These are phyloP conservation scores for Sycobia sp. DNA, from an alignment of 1,140 invertebrate genomes.

Conservation along the genomic window DNA sequence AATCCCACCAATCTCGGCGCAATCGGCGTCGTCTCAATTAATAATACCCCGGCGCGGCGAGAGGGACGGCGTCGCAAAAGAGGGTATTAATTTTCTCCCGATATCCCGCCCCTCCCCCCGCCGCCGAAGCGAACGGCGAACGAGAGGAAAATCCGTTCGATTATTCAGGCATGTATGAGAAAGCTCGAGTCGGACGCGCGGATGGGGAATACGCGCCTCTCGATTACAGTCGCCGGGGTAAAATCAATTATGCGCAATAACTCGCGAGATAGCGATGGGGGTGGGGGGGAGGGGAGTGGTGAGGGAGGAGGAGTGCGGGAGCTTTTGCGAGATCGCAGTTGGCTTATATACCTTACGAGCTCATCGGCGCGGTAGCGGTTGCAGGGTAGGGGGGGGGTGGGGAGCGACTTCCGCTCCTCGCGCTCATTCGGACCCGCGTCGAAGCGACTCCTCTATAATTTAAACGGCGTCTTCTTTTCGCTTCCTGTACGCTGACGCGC, in stretches of 20 bases:
- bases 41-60: neutral
- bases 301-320: no score
- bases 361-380: no score
- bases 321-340: no score
- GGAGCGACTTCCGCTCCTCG: neutral
- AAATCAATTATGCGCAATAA: constrained; percentile 33
- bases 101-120: constrained; percentile 27
- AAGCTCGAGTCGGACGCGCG: constrained; percentile 1
- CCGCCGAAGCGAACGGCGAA: constrained; percentile 20
- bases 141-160: constrained; percentile 26
- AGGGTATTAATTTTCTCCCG: constrained; percentile 49
- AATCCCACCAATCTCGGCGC: no score
- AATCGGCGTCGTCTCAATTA: no score
- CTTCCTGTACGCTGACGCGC: neutral
- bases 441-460: constrained; percentile 1
- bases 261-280: no score
- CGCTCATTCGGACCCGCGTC: constrained; percentile 1
- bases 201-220: constrained; percentile 14
- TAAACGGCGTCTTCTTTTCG: neutral
- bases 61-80: constrained; percentile 38
- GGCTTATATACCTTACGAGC: no score
- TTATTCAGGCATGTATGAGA: no score
- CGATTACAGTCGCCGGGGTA: constrained; percentile 28
- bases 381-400: no score
- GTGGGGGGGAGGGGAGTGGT: no score